Conservation (phyloP, 2,888 invertebrate species). For the Lasioglossum oenotherae region DNA sequence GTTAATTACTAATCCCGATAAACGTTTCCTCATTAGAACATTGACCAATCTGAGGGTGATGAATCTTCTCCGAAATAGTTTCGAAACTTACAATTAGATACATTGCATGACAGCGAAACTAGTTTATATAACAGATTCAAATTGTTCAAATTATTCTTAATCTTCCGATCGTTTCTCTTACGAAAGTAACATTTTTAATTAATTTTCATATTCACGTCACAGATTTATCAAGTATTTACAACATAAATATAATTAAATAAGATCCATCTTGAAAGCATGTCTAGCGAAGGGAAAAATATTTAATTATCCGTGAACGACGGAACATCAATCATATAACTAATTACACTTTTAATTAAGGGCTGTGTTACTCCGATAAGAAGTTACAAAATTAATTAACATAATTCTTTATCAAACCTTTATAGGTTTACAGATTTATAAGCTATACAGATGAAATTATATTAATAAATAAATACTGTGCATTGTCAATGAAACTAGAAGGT, state of each 20-base stretch:
- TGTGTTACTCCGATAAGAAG: background rate
- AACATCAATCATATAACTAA: background rate
- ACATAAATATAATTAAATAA: background rate
- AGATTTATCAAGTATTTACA: background rate
- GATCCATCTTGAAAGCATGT: background rate
- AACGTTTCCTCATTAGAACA: constrained; percentile 8
- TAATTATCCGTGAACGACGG: background rate
- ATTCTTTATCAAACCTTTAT: background rate
- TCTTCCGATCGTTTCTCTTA: background rate
- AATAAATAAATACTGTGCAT: too few species aligned
- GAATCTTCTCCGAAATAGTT: background rate
- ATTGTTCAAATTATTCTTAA: background rate
- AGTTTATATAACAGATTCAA: background rate
- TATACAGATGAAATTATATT: too few species aligned
- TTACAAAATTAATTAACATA: background rate
- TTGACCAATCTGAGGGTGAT: background rate
- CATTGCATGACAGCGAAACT: background rate
- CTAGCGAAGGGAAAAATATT: background rate
- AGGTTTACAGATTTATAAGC: too few species aligned
- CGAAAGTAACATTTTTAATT: background rate
- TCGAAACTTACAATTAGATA: background rate
- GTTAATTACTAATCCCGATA: constrained; percentile 1
- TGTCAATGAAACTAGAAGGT: too few species aligned
- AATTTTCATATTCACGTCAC: background rate
- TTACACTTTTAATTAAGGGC: background rate